Evolutionary conservation across 2,888 invertebrate species (phyloP).

Genomic region (Watsonalla binaria): DNA sequence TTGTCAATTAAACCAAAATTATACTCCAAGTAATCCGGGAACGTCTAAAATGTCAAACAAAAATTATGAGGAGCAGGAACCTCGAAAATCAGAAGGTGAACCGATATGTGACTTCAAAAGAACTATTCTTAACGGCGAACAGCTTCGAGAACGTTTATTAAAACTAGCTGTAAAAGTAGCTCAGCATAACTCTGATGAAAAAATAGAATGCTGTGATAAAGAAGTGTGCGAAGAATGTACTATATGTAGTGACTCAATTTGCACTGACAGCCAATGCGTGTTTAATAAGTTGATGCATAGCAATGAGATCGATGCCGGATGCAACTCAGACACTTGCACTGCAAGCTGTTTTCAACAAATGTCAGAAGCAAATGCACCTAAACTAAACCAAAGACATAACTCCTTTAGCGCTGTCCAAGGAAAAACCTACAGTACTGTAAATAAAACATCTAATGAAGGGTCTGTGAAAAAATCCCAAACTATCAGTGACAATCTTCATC

Average conservation of each 20-base stretch:
- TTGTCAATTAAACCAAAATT: slow-evolving; percentile 74
- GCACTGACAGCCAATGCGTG: slow-evolving; percentile 73
- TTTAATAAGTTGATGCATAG: slow-evolving; percentile 69
- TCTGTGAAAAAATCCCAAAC: slow-evolving; percentile 72
- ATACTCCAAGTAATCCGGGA: slow-evolving; percentile 46
- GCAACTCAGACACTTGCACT: slow-evolving; percentile 66
- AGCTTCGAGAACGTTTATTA: slow-evolving; percentile 81
- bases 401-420: slow-evolving; percentile 71
- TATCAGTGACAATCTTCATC: slow-evolving; percentile 68
- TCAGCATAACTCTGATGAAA: slow-evolving; percentile 63
- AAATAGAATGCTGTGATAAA: slow-evolving; percentile 76
- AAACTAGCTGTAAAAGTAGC: slow-evolving; percentile 79
- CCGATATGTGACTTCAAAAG: slow-evolving; percentile 66
- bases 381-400: slow-evolving; percentile 66
- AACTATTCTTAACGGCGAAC: slow-evolving; percentile 81
- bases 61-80: slow-evolving; percentile 41
- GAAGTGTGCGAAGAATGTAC: slow-evolving; percentile 73
- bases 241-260: slow-evolving; percentile 73
- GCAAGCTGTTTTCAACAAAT: slow-evolving; percentile 65
- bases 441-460: slow-evolving; percentile 49
- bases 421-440: slow-evolving; percentile 50
- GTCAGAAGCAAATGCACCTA: slow-evolving; percentile 44
- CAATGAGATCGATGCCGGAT: slow-evolving; percentile 64
- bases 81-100: slow-evolving; percentile 47
- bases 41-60: slow-evolving; percentile 41